Evolutionary conservation across 2,797 vertebrate species (phyloP).

Genomic region (Bucorvus abyssinicus): DNA sequence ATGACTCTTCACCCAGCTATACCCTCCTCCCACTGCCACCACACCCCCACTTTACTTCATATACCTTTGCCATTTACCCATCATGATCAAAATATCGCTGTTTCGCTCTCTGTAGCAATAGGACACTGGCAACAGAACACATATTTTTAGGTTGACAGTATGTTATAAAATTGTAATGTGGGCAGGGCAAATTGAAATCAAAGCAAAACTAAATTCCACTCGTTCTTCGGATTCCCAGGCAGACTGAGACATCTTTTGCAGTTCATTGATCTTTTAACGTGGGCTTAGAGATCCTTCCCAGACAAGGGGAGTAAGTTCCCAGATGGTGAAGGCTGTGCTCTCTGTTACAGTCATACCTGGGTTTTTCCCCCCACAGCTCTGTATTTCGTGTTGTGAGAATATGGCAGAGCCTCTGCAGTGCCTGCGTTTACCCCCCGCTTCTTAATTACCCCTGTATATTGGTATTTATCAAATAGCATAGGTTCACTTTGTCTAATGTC

Average conservation of each 20-base stretch:
- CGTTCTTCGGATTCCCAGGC: slow-evolving; percentile 52
- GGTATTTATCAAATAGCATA: not conserved
- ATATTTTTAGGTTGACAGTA: slow-evolving; percentile 29
- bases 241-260: slow-evolving; percentile 46
- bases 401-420: not conserved
- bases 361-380: not conserved
- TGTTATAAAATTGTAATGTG: slow-evolving; percentile 22
- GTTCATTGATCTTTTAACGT: slow-evolving; percentile 36
- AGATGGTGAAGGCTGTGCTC: slow-evolving; percentile 11
- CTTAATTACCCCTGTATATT: not conserved
- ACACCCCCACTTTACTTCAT: not conserved
- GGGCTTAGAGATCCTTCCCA: slow-evolving; percentile 10
- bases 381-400: not conserved
- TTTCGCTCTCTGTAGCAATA: not conserved
- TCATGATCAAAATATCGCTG: not conserved
- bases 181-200: slow-evolving; percentile 42
- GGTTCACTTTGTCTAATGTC: not conserved
- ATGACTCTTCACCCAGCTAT: slow-evolving; percentile 13
- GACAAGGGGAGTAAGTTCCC: slow-evolving; percentile 5
- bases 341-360: not conserved
- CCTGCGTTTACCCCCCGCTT: not conserved
- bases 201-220: slow-evolving; percentile 47
- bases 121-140: slow-evolving; percentile 16
- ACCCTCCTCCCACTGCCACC: not conserved
- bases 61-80: not conserved